These are phyloP conservation scores for Zaprionus ornatus DNA, from an alignment of 1,140 invertebrate genomes.

Conservation along the genomic window DNA sequence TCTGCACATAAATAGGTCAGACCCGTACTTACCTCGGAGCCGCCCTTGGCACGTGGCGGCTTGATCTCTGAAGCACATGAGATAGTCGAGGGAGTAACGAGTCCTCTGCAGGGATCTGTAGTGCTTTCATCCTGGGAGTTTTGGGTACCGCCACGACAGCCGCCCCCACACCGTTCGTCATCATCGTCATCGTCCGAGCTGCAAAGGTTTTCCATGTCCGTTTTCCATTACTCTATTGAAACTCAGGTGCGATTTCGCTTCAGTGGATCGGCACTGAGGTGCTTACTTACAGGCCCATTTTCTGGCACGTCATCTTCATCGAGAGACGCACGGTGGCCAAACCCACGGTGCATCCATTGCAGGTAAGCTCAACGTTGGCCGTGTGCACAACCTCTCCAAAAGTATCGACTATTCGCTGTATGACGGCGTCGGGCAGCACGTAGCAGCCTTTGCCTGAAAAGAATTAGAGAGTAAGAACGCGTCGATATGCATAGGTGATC, in stretches of 20 bases:
- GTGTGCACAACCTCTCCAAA: conserved; percentile 42
- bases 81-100: conserved; percentile 12
- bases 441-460: conserved; percentile 56
- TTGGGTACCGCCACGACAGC: background rate
- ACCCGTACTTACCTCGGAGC: conserved; percentile 14
- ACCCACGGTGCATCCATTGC: conserved; percentile 64
- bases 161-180: background rate
- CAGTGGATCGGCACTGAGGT: conserved; percentile 45
- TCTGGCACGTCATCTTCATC: conserved; percentile 53
- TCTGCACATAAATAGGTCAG: background rate
- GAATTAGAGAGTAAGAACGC: too few relatives aligned
- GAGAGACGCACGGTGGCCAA: conserved; percentile 45
- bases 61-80: background rate
- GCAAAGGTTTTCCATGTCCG: conserved; percentile 43
- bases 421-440: conserved; percentile 39
- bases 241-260: conserved; percentile 54
- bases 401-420: conserved; percentile 34
- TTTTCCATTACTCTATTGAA: conserved; percentile 66
- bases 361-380: conserved; percentile 58
- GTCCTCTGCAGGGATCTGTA: conserved; percentile 57
- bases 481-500: too few relatives aligned
- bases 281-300: conserved; percentile 60
- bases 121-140: conserved; percentile 17
- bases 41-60: background rate
- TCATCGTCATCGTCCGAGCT: conserved; percentile 10